Conservation (phyloP, 2,888 invertebrate genomes). For the Venusia cambrica region DNA sequence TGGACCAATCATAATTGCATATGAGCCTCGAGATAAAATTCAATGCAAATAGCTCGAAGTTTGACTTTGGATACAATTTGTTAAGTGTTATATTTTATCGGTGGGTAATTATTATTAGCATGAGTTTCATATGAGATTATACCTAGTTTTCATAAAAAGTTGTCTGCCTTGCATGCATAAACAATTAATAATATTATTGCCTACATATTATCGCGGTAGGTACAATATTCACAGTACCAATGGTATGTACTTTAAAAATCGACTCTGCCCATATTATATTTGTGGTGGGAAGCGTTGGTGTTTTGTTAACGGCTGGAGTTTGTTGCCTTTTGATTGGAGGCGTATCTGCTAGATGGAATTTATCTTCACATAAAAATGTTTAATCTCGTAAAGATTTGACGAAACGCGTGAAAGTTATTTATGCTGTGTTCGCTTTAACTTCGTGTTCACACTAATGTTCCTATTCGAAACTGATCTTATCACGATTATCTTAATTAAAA, state of each 20-base stretch:
- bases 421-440: constrained; percentile 11
- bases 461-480: constrained; percentile 16
- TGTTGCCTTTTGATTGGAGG: constrained; percentile 36
- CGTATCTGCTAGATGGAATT: constrained; percentile 26
- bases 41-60: constrained; percentile 52
- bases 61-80: constrained; percentile 36
- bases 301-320: constrained; percentile 36
- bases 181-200: constrained; percentile 58
- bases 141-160: constrained; percentile 62
- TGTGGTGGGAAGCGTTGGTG: constrained; percentile 38
- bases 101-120: constrained; percentile 21
- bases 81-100: constrained; percentile 20
- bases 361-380: constrained; percentile 26
- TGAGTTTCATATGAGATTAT: constrained; percentile 34
- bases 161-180: constrained; percentile 43
- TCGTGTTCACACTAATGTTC: constrained; percentile 16
- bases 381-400: constrained; percentile 22
- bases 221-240: constrained; percentile 6
- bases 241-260: constrained; percentile 23
- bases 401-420: constrained; percentile 24
- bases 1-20: constrained; percentile 77
- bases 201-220: too few species aligned
- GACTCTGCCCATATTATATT: constrained; percentile 28
- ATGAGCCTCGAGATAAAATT: constrained; percentile 67
- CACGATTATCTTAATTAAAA: constrained; percentile 2